These are phyloP conservation scores for Echinometra lucunter DNA, from an alignment of 53 echinoderm and acorn worm genomes.

Conservation along the genomic window DNA sequence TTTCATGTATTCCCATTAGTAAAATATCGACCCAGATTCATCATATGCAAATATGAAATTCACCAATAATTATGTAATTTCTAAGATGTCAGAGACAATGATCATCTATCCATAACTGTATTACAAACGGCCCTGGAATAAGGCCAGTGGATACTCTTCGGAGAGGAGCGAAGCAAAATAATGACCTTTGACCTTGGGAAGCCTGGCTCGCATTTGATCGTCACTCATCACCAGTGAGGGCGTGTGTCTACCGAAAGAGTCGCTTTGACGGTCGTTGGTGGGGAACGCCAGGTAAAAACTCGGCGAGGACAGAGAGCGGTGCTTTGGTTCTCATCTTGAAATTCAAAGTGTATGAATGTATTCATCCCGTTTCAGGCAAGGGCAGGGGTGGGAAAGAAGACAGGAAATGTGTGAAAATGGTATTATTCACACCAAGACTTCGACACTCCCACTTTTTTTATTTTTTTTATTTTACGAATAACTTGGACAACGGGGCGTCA, in stretches of 20 bases:
- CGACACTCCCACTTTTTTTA: not conserved
- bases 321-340: not conserved
- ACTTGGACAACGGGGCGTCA: not conserved
- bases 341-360: no score
- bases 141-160: constrained; percentile 41
- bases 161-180: constrained; percentile 25
- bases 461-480: not conserved
- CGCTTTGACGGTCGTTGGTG: constrained; percentile 57
- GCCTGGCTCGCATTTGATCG: constrained; percentile 46
- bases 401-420: not conserved
- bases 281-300: constrained; percentile 61
- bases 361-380: not conserved
- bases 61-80: not conserved
- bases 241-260: constrained; percentile 52
- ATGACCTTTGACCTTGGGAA: constrained; percentile 66
- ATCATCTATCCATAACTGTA: not conserved
- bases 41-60: not conserved
- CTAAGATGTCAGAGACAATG: not conserved
- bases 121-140: constrained; percentile 17
- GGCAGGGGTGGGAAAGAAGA: not conserved
- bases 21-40: not conserved
- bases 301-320: constrained; percentile 34
- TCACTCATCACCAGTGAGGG: constrained; percentile 64
- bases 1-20: not conserved
- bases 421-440: not conserved